Base-by-base conservation (phyloP, 2,113 vertebrate genomes). In the Monopterus albus region DNA sequence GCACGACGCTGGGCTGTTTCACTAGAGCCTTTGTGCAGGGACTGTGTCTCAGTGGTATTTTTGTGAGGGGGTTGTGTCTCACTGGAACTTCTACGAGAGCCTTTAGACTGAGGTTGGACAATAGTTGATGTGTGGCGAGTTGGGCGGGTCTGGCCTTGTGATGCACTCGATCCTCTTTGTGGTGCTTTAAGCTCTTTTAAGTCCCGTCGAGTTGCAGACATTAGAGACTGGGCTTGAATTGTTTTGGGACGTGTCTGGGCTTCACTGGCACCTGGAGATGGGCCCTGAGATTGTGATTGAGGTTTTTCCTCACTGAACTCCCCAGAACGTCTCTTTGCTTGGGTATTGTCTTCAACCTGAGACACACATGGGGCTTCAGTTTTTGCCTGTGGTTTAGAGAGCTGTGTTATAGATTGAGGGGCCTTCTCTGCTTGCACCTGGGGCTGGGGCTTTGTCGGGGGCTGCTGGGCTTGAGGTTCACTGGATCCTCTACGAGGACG, bases 111-210 rank as follows among this genome's bases (percentile, higher is more conserved):
- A 70, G 70, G 13, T 56, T 87, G 82, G 26, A 40, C 45, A 58
- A 90, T 87, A 15, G 26, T 40, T 18, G 87, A 81, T 6, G 25
- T 77, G 26, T 82, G 89, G 28, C 75, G 85, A 29, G 68, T 51
- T 35, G 70, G 21, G 7, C 58, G 83, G 28, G 49, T 47, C 31
- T 85, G 77, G 35, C 28, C 20, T 55, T 86, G 83, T 15, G 88
- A 62, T 7, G 64, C 60, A 49, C 59, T 69, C 10, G 84, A 60
- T 3, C 50, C 78, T 26, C 26, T 81, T 17, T 76, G 85, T 7
- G 49, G 11, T 49, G 72, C 50, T 84, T 88, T 87, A 4, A 70
- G 31, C 29, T 92, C 91, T 65, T 88, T 90, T 21, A 87, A 86
- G 46, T 78, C 42, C n/a, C 57, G 65, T 23, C 56, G 72, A 20